These are phyloP conservation scores for Microcebus ravelobensis DNA, from an alignment of 2,113 vertebrate species.

Conservation along the genomic window DNA sequence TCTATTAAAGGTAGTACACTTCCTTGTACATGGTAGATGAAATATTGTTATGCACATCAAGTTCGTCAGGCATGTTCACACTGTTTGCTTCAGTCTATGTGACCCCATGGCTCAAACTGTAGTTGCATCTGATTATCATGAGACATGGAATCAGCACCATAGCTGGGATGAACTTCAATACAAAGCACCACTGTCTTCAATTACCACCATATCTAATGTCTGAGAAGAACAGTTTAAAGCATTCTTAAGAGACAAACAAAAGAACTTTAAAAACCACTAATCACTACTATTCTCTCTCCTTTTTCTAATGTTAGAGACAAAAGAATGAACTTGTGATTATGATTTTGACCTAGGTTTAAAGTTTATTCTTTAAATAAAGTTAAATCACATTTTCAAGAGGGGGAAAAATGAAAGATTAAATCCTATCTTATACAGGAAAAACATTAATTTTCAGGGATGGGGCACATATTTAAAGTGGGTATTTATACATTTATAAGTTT, in stretches of 20 bases:
- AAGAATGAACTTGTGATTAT: slow-evolving; percentile 73
- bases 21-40: neutral
- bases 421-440: slow-evolving; percentile 49
- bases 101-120: slow-evolving; percentile 6
- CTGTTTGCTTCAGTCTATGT: neutral
- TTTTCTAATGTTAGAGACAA: slow-evolving; percentile 63
- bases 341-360: slow-evolving; percentile 58
- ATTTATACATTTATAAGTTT: slow-evolving; percentile 43
- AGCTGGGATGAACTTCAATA: slow-evolving; percentile 47
- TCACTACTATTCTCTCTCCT: slow-evolving; percentile 54
- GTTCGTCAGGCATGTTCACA: neutral
- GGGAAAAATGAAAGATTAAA: neutral
- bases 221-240: slow-evolving; percentile 61
- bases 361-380: slow-evolving; percentile 60
- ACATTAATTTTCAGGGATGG: neutral
- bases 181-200: slow-evolving; percentile 79
- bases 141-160: slow-evolving; percentile 58
- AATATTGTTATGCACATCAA: neutral
- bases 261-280: slow-evolving; percentile 59
- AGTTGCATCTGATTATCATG: slow-evolving; percentile 80
- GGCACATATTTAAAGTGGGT: neutral
- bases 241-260: slow-evolving; percentile 73
- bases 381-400: slow-evolving; percentile 49
- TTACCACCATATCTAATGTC: slow-evolving; percentile 68
- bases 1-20: slow-evolving; percentile 1